Conservation (phyloP, 2,888 invertebrate genomes). For the Euproctis similis region DNA sequence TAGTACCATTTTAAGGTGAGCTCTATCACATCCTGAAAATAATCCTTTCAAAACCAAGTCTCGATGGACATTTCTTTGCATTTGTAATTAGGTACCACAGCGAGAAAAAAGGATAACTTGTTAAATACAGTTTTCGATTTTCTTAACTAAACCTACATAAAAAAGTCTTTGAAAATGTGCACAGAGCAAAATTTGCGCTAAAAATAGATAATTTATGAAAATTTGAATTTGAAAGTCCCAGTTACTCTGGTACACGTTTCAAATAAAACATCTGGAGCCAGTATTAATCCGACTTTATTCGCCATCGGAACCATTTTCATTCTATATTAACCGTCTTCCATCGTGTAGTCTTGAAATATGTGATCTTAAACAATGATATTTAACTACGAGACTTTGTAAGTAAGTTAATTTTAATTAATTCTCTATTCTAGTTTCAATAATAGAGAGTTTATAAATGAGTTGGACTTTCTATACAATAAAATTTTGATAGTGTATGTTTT, state of each 20-base stretch:
- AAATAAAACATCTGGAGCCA: conserved; percentile 24
- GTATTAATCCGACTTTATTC: conserved; percentile 34
- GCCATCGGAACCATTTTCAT: conserved; percentile 30
- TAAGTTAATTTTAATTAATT: conserved; percentile 22
- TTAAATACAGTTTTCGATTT: background rate
- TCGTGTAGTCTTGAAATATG: conserved; percentile 23
- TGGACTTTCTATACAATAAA: background rate
- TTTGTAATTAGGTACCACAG: background rate
- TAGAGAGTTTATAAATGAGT: background rate
- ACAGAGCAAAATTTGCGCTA: no score
- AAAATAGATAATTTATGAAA: no score
- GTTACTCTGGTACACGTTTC: conserved; percentile 27
- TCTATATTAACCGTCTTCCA: conserved; percentile 33
- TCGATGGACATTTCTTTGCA: background rate
- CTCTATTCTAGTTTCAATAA: conserved; percentile 10
- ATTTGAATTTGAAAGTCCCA: conserved; percentile 14
- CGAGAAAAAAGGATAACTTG: background rate
- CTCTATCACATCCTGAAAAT: conserved; percentile 10
- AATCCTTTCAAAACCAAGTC: background rate
- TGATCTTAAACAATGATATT: conserved; percentile 28
- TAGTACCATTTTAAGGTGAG: conserved; percentile 15
- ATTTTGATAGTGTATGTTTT: no score
- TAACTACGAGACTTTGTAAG: conserved; percentile 16
- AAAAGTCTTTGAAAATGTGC: no score
- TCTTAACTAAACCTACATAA: background rate